Percentiles rank a stretch among this genome's conserved stretches.
phyloP scores from a whole-genome alignment of 92 coral and sea anemone genomes.

The Heliopora coerulea region DNA sequence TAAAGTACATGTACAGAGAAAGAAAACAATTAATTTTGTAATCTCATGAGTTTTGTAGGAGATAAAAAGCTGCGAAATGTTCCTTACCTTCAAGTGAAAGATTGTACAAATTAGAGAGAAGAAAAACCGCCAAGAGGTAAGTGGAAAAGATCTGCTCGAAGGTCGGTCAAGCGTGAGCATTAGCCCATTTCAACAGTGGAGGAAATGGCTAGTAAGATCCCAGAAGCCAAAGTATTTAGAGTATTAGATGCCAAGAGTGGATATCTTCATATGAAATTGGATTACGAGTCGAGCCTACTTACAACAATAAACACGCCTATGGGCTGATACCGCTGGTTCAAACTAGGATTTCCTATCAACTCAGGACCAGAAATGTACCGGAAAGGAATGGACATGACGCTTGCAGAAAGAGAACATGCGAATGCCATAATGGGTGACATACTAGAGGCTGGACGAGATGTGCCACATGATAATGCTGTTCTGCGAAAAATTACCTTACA shows the following conservation, averaged over 20 bases:
- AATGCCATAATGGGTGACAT: constrained; percentile 39
- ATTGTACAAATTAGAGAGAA: no score
- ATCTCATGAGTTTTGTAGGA: no score
- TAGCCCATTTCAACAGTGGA: constrained; percentile 19
- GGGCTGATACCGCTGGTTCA: constrained; percentile 12
- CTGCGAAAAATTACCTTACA: constrained; percentile 6
- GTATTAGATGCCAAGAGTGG: constrained; percentile 24
- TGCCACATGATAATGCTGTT: constrained; percentile 9
- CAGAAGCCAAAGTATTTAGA: constrained; percentile 15
- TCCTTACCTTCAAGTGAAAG: no score
- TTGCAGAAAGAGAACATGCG: constrained; percentile 28
- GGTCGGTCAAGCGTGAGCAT: constrained; percentile 9
- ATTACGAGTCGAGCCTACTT: constrained; percentile 1
- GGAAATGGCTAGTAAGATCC: neutral
- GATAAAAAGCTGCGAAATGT: no score
- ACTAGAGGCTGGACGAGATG: constrained; percentile 19
- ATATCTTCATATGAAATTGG: constrained; percentile 1
- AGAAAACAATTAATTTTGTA: no score
- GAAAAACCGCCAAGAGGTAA: no score
- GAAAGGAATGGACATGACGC: constrained; percentile 1
- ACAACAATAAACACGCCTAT: neutral
- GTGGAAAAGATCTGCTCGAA: no score
- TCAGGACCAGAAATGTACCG: constrained; percentile 37
- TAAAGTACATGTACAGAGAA: no score
- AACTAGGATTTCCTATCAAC: neutral